These are phyloP conservation scores for Acronicta alni DNA, from an alignment of 2,888 invertebrate species.

Conservation along the genomic window DNA sequence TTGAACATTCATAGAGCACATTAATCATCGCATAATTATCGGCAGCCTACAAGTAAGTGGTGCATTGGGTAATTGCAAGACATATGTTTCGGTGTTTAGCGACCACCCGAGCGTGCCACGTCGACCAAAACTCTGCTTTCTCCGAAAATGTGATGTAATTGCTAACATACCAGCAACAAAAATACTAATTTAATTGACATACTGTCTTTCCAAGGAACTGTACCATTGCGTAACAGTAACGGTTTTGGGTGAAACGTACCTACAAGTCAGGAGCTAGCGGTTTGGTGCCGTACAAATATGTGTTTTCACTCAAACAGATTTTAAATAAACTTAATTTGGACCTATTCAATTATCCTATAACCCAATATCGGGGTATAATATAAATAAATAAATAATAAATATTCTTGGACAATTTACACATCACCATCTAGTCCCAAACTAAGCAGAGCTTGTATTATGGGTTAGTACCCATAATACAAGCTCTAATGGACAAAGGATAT, in stretches of 20 bases:
- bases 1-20: slow-evolving; percentile 16
- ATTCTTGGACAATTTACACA: too few relatives aligned
- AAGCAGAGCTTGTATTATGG: too few relatives aligned
- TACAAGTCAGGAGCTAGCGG: slow-evolving; percentile 10
- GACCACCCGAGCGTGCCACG: slow-evolving; percentile 47
- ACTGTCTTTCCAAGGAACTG: slow-evolving; percentile 54
- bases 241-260: slow-evolving; percentile 9
- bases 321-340: too few relatives aligned
- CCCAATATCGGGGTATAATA: too few relatives aligned
- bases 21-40: slow-evolving; percentile 27
- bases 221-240: slow-evolving; percentile 50
- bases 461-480: too few relatives aligned
- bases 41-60: slow-evolving; percentile 9
- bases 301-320: too few relatives aligned
- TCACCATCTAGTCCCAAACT: too few relatives aligned
- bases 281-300: background rate
- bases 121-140: slow-evolving; percentile 58
- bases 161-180: slow-evolving; percentile 26
- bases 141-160: slow-evolving; percentile 62
- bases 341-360: too few relatives aligned
- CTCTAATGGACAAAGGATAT: too few relatives aligned
- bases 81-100: slow-evolving; percentile 44
- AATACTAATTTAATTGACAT: slow-evolving; percentile 61
- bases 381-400: too few relatives aligned
- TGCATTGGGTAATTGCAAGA: slow-evolving; percentile 40